Base-by-base conservation (phyloP, 2,113 vertebrate genomes). In the Hipposideros armiger region DNA sequence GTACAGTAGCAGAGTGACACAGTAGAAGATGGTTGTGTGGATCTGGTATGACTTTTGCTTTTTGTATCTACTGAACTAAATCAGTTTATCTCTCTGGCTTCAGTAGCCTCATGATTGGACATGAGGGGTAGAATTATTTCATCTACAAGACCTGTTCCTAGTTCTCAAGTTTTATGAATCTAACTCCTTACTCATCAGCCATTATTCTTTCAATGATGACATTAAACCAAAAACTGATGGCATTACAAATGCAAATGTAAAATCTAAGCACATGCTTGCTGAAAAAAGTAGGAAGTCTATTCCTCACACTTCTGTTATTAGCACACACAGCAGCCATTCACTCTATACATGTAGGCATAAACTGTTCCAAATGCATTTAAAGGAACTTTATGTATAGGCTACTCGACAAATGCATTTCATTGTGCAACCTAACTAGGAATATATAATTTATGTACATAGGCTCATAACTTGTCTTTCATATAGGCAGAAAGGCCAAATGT, bases 391-490 rank as follows among this genome's bases (percentile, higher is more conserved):
- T 52, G 13, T 50, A 85, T 11, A 66, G 32, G 52, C n/a, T 72
- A 87, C 54, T 36, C 45, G 52, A 66, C n/a, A 92, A 83, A 45
- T 86, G 14, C 32, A 50, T 42, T 81, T 76, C 64, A 26, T 58
- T 60, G 17, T 45, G 30, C 8, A 81, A 58, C 19, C 15, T 74
- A 94, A 84, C 28, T 74, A 78, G 77, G 42, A 67, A 58, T 88
- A 36, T 7, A 50, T 42, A 69, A 62, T 30, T 70, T 32, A 67
- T n/a, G 4, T 47, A 42, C 26, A 76, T 11, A 91, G 52, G 7
- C 82, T 93, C 11, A 83, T 73, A 91, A 80, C 2, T 73, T 87
- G 56, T 67, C 67, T 94, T 94, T 91, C 64, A 85, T 58, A 76
- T 9, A 93, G 64, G 56, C 4, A 88, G 45, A 93, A 87, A 82